These are phyloP conservation scores for Magallana angulata DNA, from an alignment of 1,140 invertebrate species.

Conservation along the genomic window DNA sequence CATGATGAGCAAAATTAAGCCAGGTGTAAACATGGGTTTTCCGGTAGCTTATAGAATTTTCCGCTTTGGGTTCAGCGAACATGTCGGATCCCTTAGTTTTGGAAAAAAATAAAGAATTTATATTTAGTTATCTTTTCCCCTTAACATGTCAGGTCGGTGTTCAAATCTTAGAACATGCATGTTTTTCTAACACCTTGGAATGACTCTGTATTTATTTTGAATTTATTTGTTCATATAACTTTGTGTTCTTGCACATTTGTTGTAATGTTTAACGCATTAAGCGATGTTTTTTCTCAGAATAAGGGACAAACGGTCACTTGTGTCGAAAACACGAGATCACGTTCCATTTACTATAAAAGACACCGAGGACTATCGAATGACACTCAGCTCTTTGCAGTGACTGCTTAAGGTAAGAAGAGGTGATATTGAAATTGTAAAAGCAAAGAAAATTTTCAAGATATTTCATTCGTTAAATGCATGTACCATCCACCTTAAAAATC, in stretches of 20 bases:
- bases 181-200: neutral
- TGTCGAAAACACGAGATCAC: constrained; percentile 5
- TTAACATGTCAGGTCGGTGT: neutral
- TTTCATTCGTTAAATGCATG: no score
- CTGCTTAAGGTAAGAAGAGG: neutral
- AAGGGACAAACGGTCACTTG: neutral
- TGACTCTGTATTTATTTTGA: constrained; percentile 1
- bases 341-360: neutral
- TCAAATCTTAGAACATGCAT: neutral
- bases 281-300: neutral
- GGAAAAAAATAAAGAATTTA: no score
- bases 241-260: neutral
- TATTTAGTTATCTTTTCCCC: no score
- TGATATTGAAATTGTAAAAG: no score
- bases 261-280: neutral
- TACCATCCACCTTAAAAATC: no score
- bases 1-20: no score
- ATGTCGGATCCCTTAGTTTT: no score
- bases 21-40: no score
- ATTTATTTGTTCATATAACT: neutral
- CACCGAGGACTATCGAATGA: neutral
- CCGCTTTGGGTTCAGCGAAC: no score
- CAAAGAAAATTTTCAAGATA: no score
- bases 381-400: neutral
- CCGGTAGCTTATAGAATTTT: no score